Evolutionary conservation across 2,888 invertebrate species (phyloP).

Genomic region (Myopa tessellatipennis): DNA sequence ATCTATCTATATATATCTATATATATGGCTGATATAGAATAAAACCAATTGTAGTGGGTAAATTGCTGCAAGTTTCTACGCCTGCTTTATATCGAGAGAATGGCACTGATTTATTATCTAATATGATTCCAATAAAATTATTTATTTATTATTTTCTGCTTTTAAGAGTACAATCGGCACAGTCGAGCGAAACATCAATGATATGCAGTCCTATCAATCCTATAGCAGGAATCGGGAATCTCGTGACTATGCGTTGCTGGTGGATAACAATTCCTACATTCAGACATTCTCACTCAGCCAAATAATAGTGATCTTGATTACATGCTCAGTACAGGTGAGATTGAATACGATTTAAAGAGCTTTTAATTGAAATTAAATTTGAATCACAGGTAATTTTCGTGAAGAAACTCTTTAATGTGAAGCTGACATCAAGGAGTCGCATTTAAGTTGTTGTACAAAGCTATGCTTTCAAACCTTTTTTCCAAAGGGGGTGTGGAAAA

Average conservation of each 20-base stretch:
- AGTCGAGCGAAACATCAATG: slow-evolving; percentile 86
- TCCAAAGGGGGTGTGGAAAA: background rate
- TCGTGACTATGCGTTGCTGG: slow-evolving; percentile 82
- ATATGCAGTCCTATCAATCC: slow-evolving; percentile 86
- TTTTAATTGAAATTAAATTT: background rate
- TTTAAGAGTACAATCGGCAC: slow-evolving; percentile 78
- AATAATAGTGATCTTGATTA: slow-evolving; percentile 82
- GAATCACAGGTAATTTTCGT: slow-evolving; percentile 82
- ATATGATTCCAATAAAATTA: too few relatives aligned
- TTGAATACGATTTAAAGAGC: background rate
- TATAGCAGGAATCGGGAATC: slow-evolving; percentile 83
- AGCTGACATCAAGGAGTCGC: slow-evolving; percentile 71
- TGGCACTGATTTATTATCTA: too few relatives aligned
- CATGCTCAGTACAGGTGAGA: slow-evolving; percentile 79
- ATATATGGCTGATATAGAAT: too few relatives aligned
- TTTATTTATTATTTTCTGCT: background rate
- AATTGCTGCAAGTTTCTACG: too few relatives aligned
- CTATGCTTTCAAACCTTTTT: background rate
- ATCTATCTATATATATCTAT: too few relatives aligned
- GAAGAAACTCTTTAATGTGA: slow-evolving; percentile 87
- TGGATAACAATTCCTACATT: slow-evolving; percentile 88
- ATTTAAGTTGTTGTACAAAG: slow-evolving; percentile 53
- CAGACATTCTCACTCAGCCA: slow-evolving; percentile 89
- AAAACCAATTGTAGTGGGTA: too few relatives aligned
- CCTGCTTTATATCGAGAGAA: too few relatives aligned